These are phyloP conservation scores for Ornithoptera alexandrae DNA, from an alignment of 2,888 invertebrate species.

Conservation along the genomic window DNA sequence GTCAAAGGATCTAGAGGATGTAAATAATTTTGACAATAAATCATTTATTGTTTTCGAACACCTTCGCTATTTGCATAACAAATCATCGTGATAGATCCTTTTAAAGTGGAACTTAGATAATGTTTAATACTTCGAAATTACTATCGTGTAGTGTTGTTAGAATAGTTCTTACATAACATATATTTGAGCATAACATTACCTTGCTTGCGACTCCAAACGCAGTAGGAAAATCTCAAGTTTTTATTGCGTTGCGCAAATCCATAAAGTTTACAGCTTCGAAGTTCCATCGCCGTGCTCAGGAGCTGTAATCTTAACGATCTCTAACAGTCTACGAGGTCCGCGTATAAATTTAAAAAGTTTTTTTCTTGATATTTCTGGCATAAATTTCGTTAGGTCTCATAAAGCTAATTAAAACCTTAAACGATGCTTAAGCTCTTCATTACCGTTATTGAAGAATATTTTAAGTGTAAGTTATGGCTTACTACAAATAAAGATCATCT, in stretches of 20 bases:
- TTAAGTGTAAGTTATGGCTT: not conserved
- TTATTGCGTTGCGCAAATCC: constrained; percentile 13
- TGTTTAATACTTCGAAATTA: too few relatives aligned
- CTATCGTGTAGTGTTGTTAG: not conserved
- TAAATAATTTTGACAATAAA: constrained; percentile 2
- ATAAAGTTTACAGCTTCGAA: constrained; percentile 12
- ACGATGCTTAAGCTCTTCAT: not conserved
- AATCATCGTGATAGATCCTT: constrained; percentile 5
- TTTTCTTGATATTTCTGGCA: not conserved
- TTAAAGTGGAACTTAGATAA: not conserved
- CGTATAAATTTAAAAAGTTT: constrained; percentile 5
- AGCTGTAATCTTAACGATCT: constrained; percentile 19
- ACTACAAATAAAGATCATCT: not conserved
- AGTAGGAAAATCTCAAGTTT: constrained; percentile 9
- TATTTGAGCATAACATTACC: not conserved
- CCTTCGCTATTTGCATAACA: not conserved
- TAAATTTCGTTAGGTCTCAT: not conserved
- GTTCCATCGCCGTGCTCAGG: constrained; percentile 10
- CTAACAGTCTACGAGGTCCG: constrained; percentile 2
- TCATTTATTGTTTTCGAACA: not conserved
- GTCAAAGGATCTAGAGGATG: not conserved
- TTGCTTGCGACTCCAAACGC: not conserved
- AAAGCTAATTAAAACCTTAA: not conserved
- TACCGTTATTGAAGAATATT: not conserved
- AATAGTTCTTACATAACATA: not conserved